Base-by-base conservation (phyloP, 2,888 invertebrate genomes). In the Leptinotarsa juncta region DNA sequence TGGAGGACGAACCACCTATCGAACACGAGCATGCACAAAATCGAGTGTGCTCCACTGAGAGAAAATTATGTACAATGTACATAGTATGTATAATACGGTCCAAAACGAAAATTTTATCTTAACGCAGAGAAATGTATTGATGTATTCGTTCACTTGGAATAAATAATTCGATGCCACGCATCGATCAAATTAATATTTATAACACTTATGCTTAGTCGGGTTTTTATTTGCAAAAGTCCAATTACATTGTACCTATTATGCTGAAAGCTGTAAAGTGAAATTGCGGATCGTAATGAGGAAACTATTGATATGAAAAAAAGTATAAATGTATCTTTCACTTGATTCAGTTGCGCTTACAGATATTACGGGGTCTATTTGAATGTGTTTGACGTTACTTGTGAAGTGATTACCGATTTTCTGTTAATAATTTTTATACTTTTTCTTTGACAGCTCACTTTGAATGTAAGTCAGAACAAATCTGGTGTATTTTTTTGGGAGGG, bases 1-100 rank as follows among this genome's bases (percentile, higher is more conserved):
- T 83, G 83, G 83, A 76, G 80, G 81, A 78, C 75, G 77, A 79
- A 77, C 76, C 76, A 72, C 76, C 76, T 76, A 81, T 82, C 78
- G 72, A 68, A 80, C 80, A 76, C 79, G 78, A 79, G 80, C 79
- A 42, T 72, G 65, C 74, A 79, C 80, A 81, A 80, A 82, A 82
- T 83, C 82, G 81, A 82, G 81, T 82, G 80, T 77, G 67, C 71
- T 80, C 77, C 74, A 78, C 76, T 55, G 75, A 69, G 76, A 73
- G 77, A 75, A 65, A 66, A 66, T 65, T 66, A 66, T 42, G 26
- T 65, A 20, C 65, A 67, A 73, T 71, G 71, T 67, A 70, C 71
- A 70, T 66, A 50, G 68, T 65, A 62, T 20, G 50, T 71, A 48
- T 73, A 42, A 70, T 55, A 67, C 70, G 70, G 70, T 72, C 26